Evolutionary conservation across 2,113 vertebrate species (phyloP).

Genomic region (Tringa solitaria): DNA sequence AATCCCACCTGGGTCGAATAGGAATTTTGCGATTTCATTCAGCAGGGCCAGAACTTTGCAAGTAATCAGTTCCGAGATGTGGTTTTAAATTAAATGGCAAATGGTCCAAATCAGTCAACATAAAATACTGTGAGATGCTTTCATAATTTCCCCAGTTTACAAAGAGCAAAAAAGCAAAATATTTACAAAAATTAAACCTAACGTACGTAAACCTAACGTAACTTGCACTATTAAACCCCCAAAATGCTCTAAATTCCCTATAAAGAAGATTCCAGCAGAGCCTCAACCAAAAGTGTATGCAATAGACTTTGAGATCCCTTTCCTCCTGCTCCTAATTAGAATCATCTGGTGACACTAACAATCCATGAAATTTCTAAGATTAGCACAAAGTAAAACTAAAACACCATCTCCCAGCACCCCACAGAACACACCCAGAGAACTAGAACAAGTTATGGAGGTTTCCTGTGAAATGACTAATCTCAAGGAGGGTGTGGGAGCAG

Average conservation of each 20-base stretch:
- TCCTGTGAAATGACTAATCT: neutral
- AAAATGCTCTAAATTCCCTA: neutral
- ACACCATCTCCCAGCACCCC: neutral
- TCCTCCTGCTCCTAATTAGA: neutral
- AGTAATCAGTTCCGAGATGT: neutral
- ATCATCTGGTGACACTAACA: neutral
- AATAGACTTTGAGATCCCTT: neutral
- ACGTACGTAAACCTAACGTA: neutral
- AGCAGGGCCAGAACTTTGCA: neutral
- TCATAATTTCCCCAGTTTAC: neutral
- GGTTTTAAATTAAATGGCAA: neutral
- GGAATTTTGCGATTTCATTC: neutral
- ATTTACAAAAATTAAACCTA: neutral
- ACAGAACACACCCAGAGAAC: neutral
- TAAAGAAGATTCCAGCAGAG: neutral
- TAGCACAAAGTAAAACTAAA: neutral
- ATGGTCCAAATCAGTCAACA: neutral
- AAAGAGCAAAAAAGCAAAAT: neutral
- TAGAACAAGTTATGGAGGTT: neutral
- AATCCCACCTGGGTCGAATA: neutral
- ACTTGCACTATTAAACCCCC: neutral
- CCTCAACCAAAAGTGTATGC: neutral
- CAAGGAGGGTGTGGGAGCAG: accelerated
- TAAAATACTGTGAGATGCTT: neutral
- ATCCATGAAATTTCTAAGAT: neutral